Conservation (phyloP, 1,140 invertebrate genomes). For the Anadara kagoshimensis region DNA sequence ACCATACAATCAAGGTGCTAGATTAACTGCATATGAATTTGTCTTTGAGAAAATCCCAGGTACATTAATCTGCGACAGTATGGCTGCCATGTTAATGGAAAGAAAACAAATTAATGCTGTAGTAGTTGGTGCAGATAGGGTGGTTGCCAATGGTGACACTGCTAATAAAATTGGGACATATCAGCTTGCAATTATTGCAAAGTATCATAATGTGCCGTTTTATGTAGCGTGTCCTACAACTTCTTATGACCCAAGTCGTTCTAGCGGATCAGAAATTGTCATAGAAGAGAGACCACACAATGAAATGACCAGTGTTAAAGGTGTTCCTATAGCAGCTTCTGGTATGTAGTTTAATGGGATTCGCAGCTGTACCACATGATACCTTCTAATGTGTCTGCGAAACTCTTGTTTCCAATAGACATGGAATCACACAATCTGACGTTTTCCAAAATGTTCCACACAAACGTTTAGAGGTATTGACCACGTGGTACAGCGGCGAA, state of each 20-base stretch:
- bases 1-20: constrained; percentile 95
- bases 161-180: constrained; percentile 99
- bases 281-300: constrained; percentile 94
- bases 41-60: constrained; percentile 94
- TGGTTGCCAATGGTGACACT: constrained; percentile 97
- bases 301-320: constrained; percentile 93
- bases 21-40: constrained; percentile 96
- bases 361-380: too few species aligned
- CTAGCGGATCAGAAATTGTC: constrained; percentile 88
- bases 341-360: constrained; percentile 75
- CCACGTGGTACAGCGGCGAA: too few species aligned
- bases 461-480: too few species aligned
- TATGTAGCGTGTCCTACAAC: constrained; percentile 95
- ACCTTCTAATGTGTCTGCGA: too few species aligned
- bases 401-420: too few species aligned
- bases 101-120: constrained; percentile 76
- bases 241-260: constrained; percentile 89
- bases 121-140: constrained; percentile 75
- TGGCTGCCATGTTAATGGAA: constrained; percentile 93
- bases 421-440: too few species aligned
- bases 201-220: constrained; percentile 94
- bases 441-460: too few species aligned
- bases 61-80: constrained; percentile 95
- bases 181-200: constrained; percentile 92
- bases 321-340: constrained; percentile 87